Evolutionary conservation across 1,140 invertebrate species (phyloP).

Genomic region (Geopemphigus sp.): DNA sequence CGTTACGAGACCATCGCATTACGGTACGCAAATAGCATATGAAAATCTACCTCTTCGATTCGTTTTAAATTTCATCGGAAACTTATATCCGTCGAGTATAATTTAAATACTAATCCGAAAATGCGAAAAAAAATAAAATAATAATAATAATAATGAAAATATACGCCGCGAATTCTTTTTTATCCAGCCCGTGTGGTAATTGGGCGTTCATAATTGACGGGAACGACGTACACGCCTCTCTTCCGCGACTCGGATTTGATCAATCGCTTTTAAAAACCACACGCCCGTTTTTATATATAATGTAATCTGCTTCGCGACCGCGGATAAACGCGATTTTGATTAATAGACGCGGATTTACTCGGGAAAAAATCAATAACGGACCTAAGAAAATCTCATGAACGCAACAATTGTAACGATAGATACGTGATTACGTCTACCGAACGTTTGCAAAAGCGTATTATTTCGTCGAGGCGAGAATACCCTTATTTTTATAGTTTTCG

Average conservation of each 20-base stretch:
- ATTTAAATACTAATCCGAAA: background rate
- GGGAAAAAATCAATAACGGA: background rate
- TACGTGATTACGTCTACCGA: background rate
- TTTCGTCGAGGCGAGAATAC: no score
- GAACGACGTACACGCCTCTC: conserved; percentile 34
- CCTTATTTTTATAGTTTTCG: no score
- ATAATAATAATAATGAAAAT: no score
- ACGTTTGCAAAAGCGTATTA: no score
- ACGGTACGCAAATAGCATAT: no score
- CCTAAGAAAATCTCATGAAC: background rate
- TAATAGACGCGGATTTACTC: background rate
- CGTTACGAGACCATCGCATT: no score
- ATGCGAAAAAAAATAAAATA: background rate
- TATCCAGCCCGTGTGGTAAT: background rate
- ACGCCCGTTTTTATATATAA: background rate
- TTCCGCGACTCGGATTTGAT: conserved; percentile 17
- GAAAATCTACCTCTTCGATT: background rate
- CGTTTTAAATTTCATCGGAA: conserved; percentile 13
- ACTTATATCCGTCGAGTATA: background rate
- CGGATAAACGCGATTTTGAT: conserved; percentile 25
- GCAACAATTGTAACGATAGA: background rate
- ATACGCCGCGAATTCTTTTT: no score
- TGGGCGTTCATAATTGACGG: conserved; percentile 24
- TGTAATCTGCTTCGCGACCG: background rate
- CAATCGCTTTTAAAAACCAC: conserved; percentile 34